Base-by-base conservation (phyloP, 2,888 invertebrate genomes). In the Pharmacophagus antenor region DNA sequence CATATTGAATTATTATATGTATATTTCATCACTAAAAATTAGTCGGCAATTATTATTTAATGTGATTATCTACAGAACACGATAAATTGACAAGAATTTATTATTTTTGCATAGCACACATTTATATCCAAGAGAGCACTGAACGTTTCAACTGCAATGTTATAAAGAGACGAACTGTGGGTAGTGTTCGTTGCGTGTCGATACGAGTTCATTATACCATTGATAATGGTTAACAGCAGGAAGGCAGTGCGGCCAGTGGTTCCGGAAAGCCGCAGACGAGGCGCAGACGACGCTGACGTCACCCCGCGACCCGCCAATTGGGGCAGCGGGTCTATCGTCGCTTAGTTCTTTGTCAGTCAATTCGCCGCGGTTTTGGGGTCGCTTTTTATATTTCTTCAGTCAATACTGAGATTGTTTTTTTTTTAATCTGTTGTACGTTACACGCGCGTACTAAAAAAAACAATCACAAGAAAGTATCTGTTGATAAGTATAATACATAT, bases 221-320 rank as follows among this genome's bases (percentile, higher is more conserved):
- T 72, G 74, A 77, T 80, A 84, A 80, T 80, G 80, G 75, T 79
- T 72, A 74, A 73, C 71, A 74, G 73, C 78, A 82, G 82, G 84
- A 85, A 84, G 82, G 80, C 80, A 77, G 66, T 74, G 78, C 74
- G 80, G 80, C 78, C 78, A 80, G 76, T 71, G 76, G 83, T 86
- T 86, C 86, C 84, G 84, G 85, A 87, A 88, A 88, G 81, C 77
- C 79, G 76, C 77, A 89, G 89, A 89, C 88, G 77, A 72, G 72
- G 80, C 82, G 80, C 82, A 88, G 86, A 88, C 89, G 72, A 66
- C 64, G 71, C 63, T 85, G 87, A 87, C 87, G 88, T 88, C 85
- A 88, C 68, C 47, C 63, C 67, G 65, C 73, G 76, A 77, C 62
- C 72, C 66, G 83, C 84, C 86, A 87, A 86, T 84, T 84, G 78